Evolutionary conservation across 2,113 vertebrate species (phyloP).

Genomic region (Etia nguti): DNA sequence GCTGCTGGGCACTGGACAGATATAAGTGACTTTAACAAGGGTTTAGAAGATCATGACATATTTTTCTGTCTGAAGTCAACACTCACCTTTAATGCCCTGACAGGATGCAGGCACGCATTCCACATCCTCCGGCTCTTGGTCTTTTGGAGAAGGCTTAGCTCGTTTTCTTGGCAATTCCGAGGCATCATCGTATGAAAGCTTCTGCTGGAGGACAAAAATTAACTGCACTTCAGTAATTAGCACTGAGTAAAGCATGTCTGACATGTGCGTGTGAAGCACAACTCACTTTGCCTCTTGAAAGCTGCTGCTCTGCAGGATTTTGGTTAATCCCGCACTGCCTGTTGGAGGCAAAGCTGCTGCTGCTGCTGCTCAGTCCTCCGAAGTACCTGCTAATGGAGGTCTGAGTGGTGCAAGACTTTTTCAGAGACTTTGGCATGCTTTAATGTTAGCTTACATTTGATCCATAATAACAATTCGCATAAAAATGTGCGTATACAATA

Average conservation of each 20-base stretch:
- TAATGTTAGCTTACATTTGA: not conserved
- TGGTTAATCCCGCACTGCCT: not conserved
- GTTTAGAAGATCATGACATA: not conserved
- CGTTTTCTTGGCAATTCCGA: conserved; percentile 48
- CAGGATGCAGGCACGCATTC: not conserved
- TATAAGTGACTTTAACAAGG: rapidly evolving
- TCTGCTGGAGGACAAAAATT: conserved; percentile 39
- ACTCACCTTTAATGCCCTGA: conserved; percentile 37
- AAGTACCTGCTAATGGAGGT: conserved; percentile 81
- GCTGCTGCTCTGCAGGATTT: not conserved
- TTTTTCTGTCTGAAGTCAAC: not conserved
- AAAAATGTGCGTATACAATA: not conserved
- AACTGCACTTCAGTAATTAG: not conserved
- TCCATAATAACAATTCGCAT: not conserved
- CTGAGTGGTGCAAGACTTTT: conserved; percentile 53
- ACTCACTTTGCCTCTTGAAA: conserved; percentile 52
- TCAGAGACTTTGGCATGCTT: conserved; percentile 63
- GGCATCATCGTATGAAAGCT: not conserved
- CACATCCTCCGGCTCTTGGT: not conserved
- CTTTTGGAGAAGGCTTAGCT: conserved; percentile 26
- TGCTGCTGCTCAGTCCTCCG: conserved; percentile 4
- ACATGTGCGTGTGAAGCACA: not conserved
- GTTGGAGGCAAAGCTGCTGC: not conserved
- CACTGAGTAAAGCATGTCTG: not conserved
- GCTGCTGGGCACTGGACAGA: not conserved